Evolutionary conservation across 2,797 vertebrate genomes (phyloP).

Genomic region (Tapera naevia): DNA sequence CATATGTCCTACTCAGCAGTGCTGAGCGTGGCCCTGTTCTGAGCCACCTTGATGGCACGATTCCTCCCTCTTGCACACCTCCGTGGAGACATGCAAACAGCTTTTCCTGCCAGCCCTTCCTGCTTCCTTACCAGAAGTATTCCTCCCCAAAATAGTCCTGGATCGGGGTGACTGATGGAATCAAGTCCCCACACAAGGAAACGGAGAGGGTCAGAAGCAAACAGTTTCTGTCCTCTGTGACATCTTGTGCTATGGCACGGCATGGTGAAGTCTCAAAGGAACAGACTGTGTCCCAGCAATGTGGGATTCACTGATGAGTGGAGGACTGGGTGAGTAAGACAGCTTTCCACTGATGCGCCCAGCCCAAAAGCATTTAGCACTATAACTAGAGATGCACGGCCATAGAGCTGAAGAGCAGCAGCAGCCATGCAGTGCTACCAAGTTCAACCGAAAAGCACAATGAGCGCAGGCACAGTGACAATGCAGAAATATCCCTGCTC

Average conservation of each 20-base stretch:
- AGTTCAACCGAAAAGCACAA: neutral
- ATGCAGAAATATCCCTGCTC: neutral
- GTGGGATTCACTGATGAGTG: neutral
- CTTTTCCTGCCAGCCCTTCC: neutral
- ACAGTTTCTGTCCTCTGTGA: neutral
- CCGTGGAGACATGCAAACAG: neutral
- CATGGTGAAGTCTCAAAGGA: neutral
- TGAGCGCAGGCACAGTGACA: neutral
- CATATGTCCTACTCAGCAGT: neutral
- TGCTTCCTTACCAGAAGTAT: neutral
- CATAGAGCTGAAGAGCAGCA: neutral
- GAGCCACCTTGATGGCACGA: neutral
- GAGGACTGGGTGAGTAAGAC: neutral
- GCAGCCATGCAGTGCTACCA: rapidly evolving
- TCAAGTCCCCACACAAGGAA: neutral
- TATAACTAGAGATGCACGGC: neutral
- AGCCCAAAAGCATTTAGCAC: neutral
- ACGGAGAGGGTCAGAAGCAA: neutral
- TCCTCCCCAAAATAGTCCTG: neutral
- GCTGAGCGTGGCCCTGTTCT: neutral
- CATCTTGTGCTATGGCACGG: neutral
- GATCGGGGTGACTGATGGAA: neutral
- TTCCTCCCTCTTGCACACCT: neutral
- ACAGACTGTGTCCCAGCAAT: neutral
- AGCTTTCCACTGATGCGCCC: neutral